phyloP scores from a whole-genome alignment of 2,797 vertebrate species.

The Zenarchopterus dispar region DNA sequence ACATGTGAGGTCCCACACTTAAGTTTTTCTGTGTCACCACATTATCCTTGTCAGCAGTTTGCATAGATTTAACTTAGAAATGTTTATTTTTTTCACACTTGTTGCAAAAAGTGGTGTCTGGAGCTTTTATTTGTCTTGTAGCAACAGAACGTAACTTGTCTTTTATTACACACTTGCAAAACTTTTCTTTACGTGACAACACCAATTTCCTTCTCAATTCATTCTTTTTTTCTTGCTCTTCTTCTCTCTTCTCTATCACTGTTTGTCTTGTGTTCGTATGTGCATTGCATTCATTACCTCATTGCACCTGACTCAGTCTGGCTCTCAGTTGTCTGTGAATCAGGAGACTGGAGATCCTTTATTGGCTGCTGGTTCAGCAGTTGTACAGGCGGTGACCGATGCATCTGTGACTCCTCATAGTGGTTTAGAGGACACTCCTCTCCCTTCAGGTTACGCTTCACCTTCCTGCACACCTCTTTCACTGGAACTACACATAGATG shows the following conservation, averaged over 20 bases:
- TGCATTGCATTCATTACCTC: conserved; percentile 35
- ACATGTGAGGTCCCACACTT: background rate
- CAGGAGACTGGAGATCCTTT: conserved; percentile 72
- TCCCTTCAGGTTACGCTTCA: conserved; percentile 42
- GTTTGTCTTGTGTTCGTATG: conserved; percentile 59
- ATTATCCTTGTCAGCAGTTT: conserved; percentile 4
- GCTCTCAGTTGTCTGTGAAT: conserved; percentile 83
- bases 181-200: conserved; percentile 16
- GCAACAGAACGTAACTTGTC: too few relatives aligned
- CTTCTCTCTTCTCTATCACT: conserved; percentile 60
- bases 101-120: background rate
- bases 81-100: too few relatives aligned
- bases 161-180: too few relatives aligned
- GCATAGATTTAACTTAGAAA: too few relatives aligned
- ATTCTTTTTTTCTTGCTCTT: conserved; percentile 44
- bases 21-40: too few relatives aligned
- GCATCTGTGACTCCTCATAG: conserved; percentile 28
- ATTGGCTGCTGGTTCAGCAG: conserved; percentile 22
- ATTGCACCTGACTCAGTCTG: conserved; percentile 81
- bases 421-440: conserved; percentile 25
- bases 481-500: conserved; percentile 75
- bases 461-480: conserved; percentile 44
- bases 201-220: conserved; percentile 34
- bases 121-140: background rate
- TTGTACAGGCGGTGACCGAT: conserved; percentile 1